These are phyloP conservation scores for Pyrgus malvae DNA, from an alignment of 2,888 invertebrate species.

Conservation along the genomic window DNA sequence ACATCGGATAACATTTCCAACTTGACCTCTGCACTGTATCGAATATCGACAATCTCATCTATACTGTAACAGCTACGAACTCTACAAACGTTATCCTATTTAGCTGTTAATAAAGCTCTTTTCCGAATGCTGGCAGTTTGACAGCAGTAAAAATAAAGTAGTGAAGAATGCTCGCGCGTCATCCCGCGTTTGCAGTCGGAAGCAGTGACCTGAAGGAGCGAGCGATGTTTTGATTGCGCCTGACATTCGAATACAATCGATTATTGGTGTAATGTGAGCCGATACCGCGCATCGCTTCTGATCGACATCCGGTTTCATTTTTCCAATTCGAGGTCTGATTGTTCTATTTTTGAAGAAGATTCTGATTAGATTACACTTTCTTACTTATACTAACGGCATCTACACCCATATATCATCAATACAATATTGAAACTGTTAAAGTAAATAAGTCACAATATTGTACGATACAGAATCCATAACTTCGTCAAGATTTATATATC, in stretches of 20 bases:
- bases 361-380: not conserved
- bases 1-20: conserved; percentile 54
- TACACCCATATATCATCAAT: too few species aligned
- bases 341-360: conserved; percentile 27
- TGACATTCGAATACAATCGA: conserved; percentile 77
- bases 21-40: conserved; percentile 51
- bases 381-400: too few species aligned
- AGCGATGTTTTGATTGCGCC: conserved; percentile 75
- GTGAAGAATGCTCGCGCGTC: conserved; percentile 61
- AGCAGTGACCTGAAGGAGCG: conserved; percentile 70
- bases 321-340: conserved; percentile 47
- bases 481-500: conserved; percentile 16
- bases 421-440: too few species aligned
- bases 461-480: not conserved
- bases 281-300: conserved; percentile 51
- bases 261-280: conserved; percentile 71
- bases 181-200: conserved; percentile 71
- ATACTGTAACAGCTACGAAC: conserved; percentile 23
- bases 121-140: conserved; percentile 4
- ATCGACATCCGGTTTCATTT: conserved; percentile 48
- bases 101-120: conserved; percentile 1
- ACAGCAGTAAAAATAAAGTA: conserved; percentile 23
- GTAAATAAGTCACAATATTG: too few species aligned
- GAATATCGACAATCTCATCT: conserved; percentile 38
- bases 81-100: conserved; percentile 14